Conservation (phyloP, 92 coral and sea anemone genomes). For the Muricea muricata region DNA sequence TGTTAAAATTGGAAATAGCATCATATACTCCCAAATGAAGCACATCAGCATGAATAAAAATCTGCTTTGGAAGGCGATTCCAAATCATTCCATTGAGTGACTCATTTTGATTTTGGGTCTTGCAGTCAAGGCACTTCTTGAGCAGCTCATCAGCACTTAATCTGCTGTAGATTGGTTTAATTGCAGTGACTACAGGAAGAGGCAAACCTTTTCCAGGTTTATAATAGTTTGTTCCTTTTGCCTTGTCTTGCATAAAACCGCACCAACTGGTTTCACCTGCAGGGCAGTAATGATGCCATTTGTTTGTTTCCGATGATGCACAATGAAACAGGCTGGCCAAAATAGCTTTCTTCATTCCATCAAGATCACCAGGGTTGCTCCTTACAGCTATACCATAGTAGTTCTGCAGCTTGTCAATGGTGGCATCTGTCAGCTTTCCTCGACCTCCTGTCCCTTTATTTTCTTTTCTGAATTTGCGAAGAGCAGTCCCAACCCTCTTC, state of each 20-base stretch:
- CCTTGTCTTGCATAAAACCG: neutral
- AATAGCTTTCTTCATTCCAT: neutral
- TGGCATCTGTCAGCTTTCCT: too few species aligned
- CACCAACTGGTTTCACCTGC: too few species aligned
- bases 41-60: neutral
- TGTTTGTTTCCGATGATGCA: neutral
- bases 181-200: neutral
- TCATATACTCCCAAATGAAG: neutral
- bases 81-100: too few species aligned
- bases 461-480: neutral
- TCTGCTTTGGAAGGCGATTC: neutral
- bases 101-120: neutral
- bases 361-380: neutral
- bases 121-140: neutral
- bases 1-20: neutral
- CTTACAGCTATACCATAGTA: neutral
- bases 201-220: neutral
- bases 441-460: constrained; percentile 4
- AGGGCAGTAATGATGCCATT: neutral
- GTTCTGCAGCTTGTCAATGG: too few species aligned
- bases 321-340: constrained; percentile 7
- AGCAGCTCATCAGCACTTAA: neutral
- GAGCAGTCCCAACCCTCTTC: neutral
- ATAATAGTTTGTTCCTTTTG: neutral
- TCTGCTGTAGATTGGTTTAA: neutral